Conservation (phyloP, 2,113 vertebrate genomes). For the Albula goreensis region DNA sequence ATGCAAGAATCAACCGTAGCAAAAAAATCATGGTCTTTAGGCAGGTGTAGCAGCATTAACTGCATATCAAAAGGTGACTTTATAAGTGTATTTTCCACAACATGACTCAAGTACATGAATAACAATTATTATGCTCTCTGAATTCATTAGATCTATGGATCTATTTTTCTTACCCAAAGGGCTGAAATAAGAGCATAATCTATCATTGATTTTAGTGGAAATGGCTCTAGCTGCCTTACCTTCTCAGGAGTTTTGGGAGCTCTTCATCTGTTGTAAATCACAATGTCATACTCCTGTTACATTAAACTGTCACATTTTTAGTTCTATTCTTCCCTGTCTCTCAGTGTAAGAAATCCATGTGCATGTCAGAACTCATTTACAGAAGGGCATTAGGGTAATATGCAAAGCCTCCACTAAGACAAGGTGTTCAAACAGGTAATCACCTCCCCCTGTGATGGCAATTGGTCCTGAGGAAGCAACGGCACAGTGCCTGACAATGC, state of each 20-base stretch:
- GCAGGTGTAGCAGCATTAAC: too few relatives aligned
- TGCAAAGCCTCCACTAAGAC: constrained; percentile 20
- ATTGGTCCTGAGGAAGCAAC: neutral
- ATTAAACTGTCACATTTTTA: neutral
- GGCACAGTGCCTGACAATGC: neutral
- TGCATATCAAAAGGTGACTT: too few relatives aligned
- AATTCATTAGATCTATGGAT: too few relatives aligned
- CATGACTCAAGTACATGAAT: too few relatives aligned
- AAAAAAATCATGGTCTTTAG: neutral
- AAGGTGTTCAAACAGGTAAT: constrained; percentile 13
- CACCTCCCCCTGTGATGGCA: neutral
- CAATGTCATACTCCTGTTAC: neutral
- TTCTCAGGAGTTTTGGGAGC: neutral
- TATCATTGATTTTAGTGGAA: too few relatives aligned
- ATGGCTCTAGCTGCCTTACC: neutral
- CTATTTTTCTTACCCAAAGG: too few relatives aligned
- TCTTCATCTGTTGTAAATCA: neutral
- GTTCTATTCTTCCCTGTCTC: neutral
- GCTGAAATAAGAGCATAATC: too few relatives aligned
- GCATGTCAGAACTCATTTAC: constrained; percentile 27
- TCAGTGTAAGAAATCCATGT: constrained; percentile 23
- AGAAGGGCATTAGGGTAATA: constrained; percentile 35
- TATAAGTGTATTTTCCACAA: too few relatives aligned
- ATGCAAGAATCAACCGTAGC: neutral
- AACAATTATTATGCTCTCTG: too few relatives aligned